phyloP scores from a whole-genome alignment of 2,888 invertebrate genomes.

The Drosophila kokeensis region DNA sequence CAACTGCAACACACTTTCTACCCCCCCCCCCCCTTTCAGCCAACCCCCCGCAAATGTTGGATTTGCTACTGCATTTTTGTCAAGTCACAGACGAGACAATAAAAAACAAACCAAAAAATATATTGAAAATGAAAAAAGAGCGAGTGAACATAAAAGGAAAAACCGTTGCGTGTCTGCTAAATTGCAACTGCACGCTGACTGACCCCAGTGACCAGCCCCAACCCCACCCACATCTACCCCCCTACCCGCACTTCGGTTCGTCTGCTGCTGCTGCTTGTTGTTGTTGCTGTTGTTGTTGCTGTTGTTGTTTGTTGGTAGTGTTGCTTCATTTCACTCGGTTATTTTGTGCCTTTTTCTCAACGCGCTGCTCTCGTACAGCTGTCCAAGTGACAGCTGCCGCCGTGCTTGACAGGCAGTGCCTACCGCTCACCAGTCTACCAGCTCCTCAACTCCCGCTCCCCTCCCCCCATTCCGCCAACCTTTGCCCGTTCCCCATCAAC shows the following conservation, averaged over 20 bases:
- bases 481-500: slow-evolving; percentile 3
- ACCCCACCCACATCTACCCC: neutral
- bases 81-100: slow-evolving; percentile 29
- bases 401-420: slow-evolving; percentile 63
- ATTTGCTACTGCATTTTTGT: slow-evolving; percentile 44
- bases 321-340: slow-evolving; percentile 70
- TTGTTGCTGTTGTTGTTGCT: slow-evolving; percentile 46
- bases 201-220: slow-evolving; percentile 22
- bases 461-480: neutral
- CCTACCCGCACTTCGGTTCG: neutral
- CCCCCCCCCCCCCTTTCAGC: neutral
- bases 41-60: neutral
- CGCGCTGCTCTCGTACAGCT: slow-evolving; percentile 72
- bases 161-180: slow-evolving; percentile 52
- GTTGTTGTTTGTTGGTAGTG: slow-evolving; percentile 71
- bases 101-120: neutral
- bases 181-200: slow-evolving; percentile 67
- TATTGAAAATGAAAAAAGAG: slow-evolving; percentile 4
- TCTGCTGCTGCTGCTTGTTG: slow-evolving; percentile 10
- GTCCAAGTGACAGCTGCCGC: slow-evolving; percentile 82
- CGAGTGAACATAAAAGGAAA: slow-evolving; percentile 6
- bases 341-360: slow-evolving; percentile 59
- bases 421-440: neutral
- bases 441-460: neutral
- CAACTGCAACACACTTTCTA: neutral